These are phyloP conservation scores for Stigmatopora nigra DNA, from an alignment of 2,113 vertebrate genomes.

Conservation along the genomic window DNA sequence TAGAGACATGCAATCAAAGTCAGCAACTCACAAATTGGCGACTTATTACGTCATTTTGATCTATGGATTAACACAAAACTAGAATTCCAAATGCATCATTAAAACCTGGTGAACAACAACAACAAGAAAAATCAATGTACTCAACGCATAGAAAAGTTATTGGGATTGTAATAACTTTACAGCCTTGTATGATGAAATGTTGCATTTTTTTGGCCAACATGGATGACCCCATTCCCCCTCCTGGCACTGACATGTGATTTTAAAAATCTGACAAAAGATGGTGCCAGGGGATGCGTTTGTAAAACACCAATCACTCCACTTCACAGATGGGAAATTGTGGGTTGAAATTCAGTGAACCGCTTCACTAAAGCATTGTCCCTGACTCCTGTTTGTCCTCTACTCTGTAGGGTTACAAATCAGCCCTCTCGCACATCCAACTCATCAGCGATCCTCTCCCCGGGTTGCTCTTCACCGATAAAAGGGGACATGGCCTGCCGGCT, in stretches of 20 bases:
- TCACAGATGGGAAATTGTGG: not conserved
- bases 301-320: not conserved
- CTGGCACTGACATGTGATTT: not conserved
- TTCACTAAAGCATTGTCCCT: not conserved
- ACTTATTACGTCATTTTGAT: no score
- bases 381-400: constrained; percentile 27
- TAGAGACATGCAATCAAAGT: not conserved
- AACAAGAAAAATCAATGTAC: no score
- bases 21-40: not conserved
- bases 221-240: not conserved
- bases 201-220: not conserved
- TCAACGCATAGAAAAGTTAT: no score
- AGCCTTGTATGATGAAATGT: not conserved
- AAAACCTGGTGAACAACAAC: no score
- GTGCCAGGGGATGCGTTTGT: not conserved
- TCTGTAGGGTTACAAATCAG: constrained; percentile 24
- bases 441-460: constrained; percentile 23
- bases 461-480: constrained; percentile 43
- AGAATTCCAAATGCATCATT: no score
- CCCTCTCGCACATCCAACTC: constrained; percentile 16
- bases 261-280: not conserved
- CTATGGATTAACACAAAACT: no score
- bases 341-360: constrained; percentile 1
- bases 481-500: constrained; percentile 36
- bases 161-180: not conserved